phyloP scores from a whole-genome alignment of 2,888 invertebrate species.

The Chydorus sphaericus region DNA sequence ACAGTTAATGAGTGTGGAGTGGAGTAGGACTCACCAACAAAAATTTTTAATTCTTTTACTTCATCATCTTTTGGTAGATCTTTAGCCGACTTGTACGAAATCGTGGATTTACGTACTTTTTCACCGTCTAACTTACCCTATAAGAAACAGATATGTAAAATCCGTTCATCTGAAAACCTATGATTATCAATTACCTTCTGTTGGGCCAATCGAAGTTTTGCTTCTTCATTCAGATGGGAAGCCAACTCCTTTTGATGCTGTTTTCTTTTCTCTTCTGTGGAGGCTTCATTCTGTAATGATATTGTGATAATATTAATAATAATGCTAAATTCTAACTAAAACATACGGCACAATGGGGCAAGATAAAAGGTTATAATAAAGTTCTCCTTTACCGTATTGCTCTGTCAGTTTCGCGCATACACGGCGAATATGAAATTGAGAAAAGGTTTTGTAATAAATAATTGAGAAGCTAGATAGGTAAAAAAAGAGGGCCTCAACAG shows the following conservation, averaged over 20 bases:
- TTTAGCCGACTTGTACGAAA: slow-evolving; percentile 81
- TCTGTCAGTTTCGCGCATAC: too few species aligned
- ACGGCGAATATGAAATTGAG: neutral
- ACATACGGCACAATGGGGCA: neutral
- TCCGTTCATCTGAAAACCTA: too few species aligned
- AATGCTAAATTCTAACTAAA: slow-evolving; percentile 13
- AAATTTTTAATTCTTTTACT: slow-evolving; percentile 82
- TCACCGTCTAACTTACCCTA: slow-evolving; percentile 58
- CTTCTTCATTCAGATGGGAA: slow-evolving; percentile 75
- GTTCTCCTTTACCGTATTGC: too few species aligned
- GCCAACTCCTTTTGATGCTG: slow-evolving; percentile 93
- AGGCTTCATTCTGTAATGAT: slow-evolving; percentile 70
- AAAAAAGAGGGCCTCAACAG: too few species aligned
- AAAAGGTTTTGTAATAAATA: neutral
- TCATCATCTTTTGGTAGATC: slow-evolving; percentile 90
- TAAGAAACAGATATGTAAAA: neutral
- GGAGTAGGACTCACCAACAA: slow-evolving; percentile 55
- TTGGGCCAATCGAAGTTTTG: slow-evolving; percentile 78
- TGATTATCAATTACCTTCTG: slow-evolving; percentile 32
- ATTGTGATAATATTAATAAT: slow-evolving; percentile 13
- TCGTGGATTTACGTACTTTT: slow-evolving; percentile 81
- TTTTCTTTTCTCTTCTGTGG: slow-evolving; percentile 92
- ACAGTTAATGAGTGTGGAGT: neutral
- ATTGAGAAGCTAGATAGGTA: too few species aligned
- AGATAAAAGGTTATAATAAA: neutral